Percentiles rank a stretch among this genome's conserved stretches.
These are phyloP conservation scores for Heteromurus nitidus DNA, from an alignment of 2,888 invertebrate species.

Conservation along the genomic window DNA sequence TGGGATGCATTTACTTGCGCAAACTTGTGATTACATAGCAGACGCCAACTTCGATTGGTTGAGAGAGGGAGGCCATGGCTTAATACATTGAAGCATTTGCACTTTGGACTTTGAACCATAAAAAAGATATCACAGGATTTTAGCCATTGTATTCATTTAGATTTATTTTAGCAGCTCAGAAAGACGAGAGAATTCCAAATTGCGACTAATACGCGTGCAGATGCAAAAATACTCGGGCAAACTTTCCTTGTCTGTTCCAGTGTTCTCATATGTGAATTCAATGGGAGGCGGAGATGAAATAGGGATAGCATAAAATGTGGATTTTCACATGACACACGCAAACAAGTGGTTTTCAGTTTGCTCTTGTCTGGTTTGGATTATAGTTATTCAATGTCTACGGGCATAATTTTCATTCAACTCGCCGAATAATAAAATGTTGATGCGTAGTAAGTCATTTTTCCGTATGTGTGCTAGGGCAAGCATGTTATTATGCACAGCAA, in stretches of 20 bases:
- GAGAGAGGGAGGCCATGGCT: constrained; percentile 21
- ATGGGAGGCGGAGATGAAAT: no score
- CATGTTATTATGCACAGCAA: background rate
- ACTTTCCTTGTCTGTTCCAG: no score
- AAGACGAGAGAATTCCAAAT: no score
- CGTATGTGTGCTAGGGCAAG: background rate
- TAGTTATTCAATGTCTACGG: constrained; percentile 1
- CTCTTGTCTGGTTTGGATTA: constrained; percentile 34
- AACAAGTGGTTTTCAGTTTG: constrained; percentile 47
- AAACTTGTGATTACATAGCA: no score
- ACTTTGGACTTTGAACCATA: constrained; percentile 59
- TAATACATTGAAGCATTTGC: background rate
- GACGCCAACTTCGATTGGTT: constrained; percentile 39
- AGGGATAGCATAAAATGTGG: no score
- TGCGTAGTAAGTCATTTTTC: constrained; percentile 13
- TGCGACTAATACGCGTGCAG: no score
- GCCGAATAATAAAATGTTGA: constrained; percentile 5
- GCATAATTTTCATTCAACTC: background rate
- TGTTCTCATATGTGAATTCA: no score
- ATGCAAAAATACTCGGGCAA: no score
- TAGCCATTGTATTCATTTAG: no score
- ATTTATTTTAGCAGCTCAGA: no score
- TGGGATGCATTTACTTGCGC: no score
- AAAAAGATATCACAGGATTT: no score
- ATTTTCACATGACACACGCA: constrained; percentile 24